Evolutionary conservation across 2,888 invertebrate species (phyloP).

Genomic region (Theretra japonica): DNA sequence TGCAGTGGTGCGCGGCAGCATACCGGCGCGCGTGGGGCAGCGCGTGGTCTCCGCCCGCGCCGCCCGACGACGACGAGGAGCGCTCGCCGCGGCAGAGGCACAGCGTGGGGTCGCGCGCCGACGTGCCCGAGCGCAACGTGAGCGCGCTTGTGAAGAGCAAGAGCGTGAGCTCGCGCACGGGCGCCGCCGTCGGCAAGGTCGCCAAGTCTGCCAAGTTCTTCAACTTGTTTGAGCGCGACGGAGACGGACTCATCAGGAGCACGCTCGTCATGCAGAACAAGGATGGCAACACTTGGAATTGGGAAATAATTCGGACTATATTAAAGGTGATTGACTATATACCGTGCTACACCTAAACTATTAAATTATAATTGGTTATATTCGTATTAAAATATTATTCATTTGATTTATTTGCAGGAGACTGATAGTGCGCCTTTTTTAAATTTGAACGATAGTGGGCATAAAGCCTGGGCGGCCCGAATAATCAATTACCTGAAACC

Average conservation of each 20-base stretch:
- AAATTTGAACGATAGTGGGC: conserved; percentile 74
- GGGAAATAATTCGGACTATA: conserved; percentile 94
- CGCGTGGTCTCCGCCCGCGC: conserved; percentile 58
- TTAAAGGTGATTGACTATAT: conserved; percentile 85
- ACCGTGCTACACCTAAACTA: not conserved
- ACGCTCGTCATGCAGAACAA: conserved; percentile 92
- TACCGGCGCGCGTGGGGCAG: conserved; percentile 60
- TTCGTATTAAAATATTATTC: conserved; percentile 1
- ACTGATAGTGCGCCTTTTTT: conserved; percentile 62
- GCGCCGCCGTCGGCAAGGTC: conserved; percentile 73
- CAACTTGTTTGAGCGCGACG: conserved; percentile 85
- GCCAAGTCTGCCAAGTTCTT: conserved; percentile 78
- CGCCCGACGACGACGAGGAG: conserved; percentile 75
- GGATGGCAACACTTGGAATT: conserved; percentile 95
- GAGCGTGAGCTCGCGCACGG: conserved; percentile 77
- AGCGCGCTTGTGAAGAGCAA: conserved; percentile 78
- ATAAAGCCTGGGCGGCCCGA: conserved; percentile 84
- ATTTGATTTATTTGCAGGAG: conserved; percentile 57
- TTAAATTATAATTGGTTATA: conserved; percentile 28
- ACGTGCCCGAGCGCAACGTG: conserved; percentile 76
- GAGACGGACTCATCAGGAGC: conserved; percentile 89
- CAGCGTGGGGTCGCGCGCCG: conserved; percentile 75
- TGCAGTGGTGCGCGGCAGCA: conserved; percentile 84
- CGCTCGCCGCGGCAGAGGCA: conserved; percentile 72
- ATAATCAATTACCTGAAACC: conserved; percentile 95